phyloP scores from a whole-genome alignment of 2,113 vertebrate species.

The Bufo gargarizans region DNA sequence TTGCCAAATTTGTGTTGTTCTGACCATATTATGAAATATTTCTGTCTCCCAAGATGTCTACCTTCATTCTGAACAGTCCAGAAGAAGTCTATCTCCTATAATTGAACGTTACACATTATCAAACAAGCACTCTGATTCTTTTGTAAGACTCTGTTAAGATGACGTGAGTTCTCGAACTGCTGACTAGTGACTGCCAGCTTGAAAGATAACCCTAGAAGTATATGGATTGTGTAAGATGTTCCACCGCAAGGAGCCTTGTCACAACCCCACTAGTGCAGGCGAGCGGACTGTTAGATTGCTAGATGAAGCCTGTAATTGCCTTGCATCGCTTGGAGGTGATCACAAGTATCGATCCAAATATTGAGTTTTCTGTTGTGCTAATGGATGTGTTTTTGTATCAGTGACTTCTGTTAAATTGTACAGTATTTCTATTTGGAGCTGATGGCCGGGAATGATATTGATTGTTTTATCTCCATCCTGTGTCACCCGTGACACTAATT shows the following conservation, averaged over 20 bases:
- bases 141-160: neutral
- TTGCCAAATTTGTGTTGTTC: neutral
- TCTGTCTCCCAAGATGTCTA: neutral
- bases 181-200: neutral
- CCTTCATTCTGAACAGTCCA: neutral
- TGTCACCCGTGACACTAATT: slow-evolving; percentile 30
- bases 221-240: slow-evolving; percentile 27
- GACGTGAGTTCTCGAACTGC: neutral
- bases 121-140: neutral
- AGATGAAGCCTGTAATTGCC: slow-evolving; percentile 49
- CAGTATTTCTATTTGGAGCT: slow-evolving; percentile 37
- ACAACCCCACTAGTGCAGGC: slow-evolving; percentile 7
- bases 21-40: neutral
- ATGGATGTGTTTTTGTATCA: slow-evolving; percentile 45
- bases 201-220: neutral
- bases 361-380: slow-evolving; percentile 54
- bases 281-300: slow-evolving; percentile 45
- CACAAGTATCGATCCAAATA: slow-evolving; percentile 49
- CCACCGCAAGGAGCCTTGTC: slow-evolving; percentile 14
- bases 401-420: slow-evolving; percentile 40
- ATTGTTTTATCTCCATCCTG: neutral
- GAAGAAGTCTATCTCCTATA: neutral
- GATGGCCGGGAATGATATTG: slow-evolving; percentile 43
- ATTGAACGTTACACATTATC: neutral
- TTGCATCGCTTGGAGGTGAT: slow-evolving; percentile 43